A percentile compares a stretch with the other conserved stretches of the same genome.
Conservation (phyloP, 2,113 vertebrate genomes). For the Dipodomys ordii region DNA sequence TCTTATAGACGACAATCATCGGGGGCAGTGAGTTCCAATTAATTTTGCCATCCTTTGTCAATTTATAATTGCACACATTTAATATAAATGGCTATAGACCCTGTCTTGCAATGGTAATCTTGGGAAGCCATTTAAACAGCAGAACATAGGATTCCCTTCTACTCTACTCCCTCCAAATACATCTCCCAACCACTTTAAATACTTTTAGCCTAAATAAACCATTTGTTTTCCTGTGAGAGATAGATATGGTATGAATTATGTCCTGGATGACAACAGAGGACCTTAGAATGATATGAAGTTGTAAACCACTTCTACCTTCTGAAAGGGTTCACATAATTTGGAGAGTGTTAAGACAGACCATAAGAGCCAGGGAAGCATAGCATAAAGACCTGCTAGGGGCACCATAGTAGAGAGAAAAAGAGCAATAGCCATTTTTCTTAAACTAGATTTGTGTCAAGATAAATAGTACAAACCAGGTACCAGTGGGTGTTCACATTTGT, state of each 20-base stretch:
- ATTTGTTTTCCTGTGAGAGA: neutral
- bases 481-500: too few relatives aligned
- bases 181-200: neutral
- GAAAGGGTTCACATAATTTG: neutral
- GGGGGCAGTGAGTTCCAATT: neutral
- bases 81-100: neutral
- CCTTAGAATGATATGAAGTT: neutral
- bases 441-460: neutral
- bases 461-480: neutral
- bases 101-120: neutral
- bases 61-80: slow-evolving; percentile 9
- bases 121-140: neutral
- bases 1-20: neutral
- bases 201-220: neutral
- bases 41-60: neutral
- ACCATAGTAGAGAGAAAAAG: neutral
- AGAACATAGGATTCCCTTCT: neutral
- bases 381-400: too few relatives aligned
- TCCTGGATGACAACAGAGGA: neutral
- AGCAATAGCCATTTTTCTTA: neutral
- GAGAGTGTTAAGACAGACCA: neutral
- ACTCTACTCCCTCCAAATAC: neutral
- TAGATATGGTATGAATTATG: neutral
- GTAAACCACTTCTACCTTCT: neutral
- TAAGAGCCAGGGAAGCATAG: accelerated